Percentiles rank a stretch among this genome's conserved stretches.
Evolutionary conservation across 2,888 invertebrate genomes (phyloP).

Genomic region (Notodonta ziczac): DNA sequence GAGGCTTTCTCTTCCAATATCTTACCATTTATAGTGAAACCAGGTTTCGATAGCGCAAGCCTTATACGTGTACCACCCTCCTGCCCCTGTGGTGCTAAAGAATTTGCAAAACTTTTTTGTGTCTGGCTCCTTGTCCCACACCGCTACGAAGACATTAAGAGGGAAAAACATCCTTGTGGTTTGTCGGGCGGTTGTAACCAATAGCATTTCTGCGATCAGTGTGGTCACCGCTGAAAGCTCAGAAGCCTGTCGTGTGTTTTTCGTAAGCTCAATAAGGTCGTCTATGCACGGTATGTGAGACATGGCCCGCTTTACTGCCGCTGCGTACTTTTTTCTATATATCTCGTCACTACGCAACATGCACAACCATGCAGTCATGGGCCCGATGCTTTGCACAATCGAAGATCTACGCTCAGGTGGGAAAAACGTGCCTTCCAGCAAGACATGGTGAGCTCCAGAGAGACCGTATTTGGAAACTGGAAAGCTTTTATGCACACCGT

Average conservation of each 20-base stretch:
- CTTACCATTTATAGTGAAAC: slow-evolving; percentile 14
- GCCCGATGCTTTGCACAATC: slow-evolving; percentile 27
- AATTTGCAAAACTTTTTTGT: slow-evolving; percentile 14
- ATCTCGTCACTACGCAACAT: slow-evolving; percentile 26
- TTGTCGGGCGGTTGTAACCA: slow-evolving; percentile 31
- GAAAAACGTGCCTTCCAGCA: slow-evolving; percentile 2
- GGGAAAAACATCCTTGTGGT: slow-evolving; percentile 39
- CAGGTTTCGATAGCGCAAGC: background rate
- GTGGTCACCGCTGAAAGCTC: slow-evolving; percentile 19
- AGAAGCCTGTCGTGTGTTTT: slow-evolving; percentile 15
- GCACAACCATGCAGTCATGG: slow-evolving; percentile 31
- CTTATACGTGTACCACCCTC: slow-evolving; percentile 34
- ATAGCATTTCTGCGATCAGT: slow-evolving; percentile 25
- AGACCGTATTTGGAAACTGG: slow-evolving; percentile 5
- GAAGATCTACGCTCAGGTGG: slow-evolving; percentile 12
- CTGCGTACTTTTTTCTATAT: slow-evolving; percentile 23
- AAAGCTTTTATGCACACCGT: background rate
- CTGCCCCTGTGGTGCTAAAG: slow-evolving; percentile 34
- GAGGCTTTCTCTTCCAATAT: slow-evolving; percentile 27
- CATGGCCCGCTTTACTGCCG: slow-evolving; percentile 30
- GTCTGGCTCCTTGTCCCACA: background rate
- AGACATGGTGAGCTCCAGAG: background rate
- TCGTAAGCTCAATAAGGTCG: slow-evolving; percentile 13
- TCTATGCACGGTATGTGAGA: slow-evolving; percentile 29
- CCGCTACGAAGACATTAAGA: slow-evolving; percentile 18